Evolutionary conservation across 2,888 invertebrate species (phyloP), one percentile per base, ranked within the genome.

Genomic region (Pyrgus malvae): DNA sequence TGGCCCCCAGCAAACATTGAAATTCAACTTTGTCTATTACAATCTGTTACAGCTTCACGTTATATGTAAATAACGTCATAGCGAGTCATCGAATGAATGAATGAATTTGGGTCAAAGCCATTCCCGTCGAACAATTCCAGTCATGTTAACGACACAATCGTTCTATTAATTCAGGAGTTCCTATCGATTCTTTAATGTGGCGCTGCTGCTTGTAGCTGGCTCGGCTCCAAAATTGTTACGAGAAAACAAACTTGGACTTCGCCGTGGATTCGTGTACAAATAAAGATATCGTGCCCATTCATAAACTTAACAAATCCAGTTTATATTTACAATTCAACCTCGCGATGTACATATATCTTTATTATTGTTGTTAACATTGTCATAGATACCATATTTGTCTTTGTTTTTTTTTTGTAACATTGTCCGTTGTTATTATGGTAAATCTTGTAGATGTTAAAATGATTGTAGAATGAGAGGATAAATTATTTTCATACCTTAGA

Each of bases 251-350:
- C 38, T 38, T 38, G 48, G 27, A 19, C 12, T 8, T 2, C 14
- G 27, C 19, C 7, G 27, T 19, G 17, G 12, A 16, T 27, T 37
- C 38, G 38, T 37, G 37, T 38, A 48, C 37, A 37, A 38, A 48
- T 29, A 48, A 48, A 23, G 38, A 27, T 9, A 23, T 21, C 12
- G 19, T 25, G 11, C 9, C 38, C 48, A 48, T 48, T 48, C 48
- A 48, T 6, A 38, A 48, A 48, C 27, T 48, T 2, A 12, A 31
- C 31, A 12, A 27, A 44, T 44, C 23, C 17, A 17, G 25, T 3
- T 37, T 25, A 27, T 31, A 21, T 23, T 33, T 14, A 37, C n/a
- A 12, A 35, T 35, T 16, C 16, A 9, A 35, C 23, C 23, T 23
- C 5, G 40, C 16, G 49, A 49, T 41, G 14, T 33, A 9, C 33